Conservation (phyloP, 2,888 invertebrate genomes). For the Siphlonurus alternatus region DNA sequence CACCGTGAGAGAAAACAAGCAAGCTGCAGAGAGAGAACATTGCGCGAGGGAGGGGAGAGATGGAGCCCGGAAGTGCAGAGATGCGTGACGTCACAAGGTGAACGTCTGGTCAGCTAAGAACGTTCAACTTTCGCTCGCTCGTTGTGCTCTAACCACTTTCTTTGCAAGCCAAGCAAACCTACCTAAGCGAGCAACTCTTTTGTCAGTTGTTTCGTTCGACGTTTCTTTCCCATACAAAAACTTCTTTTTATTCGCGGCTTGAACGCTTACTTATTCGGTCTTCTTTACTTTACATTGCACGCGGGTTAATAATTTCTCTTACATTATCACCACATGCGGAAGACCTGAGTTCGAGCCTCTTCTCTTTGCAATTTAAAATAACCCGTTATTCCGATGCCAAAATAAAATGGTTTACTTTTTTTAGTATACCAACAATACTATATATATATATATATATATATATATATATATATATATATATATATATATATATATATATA, state of each 20-base stretch:
- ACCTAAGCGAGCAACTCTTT: background rate
- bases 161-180: background rate
- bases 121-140: background rate
- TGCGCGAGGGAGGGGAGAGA: background rate
- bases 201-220: background rate
- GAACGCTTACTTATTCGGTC: background rate
- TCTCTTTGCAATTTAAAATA: background rate
- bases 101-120: slow-evolving; percentile 3
- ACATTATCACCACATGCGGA: background rate
- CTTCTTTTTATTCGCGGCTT: background rate
- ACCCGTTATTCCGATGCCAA: background rate
- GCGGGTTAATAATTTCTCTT: background rate
- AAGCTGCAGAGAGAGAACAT: background rate
- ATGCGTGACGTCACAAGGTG: slow-evolving; percentile 2
- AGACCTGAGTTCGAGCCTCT: background rate
- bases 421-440: too few species aligned
- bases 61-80: background rate
- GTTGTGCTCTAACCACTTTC: background rate
- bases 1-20: background rate
- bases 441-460: too few species aligned
- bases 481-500: too few species aligned
- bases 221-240: background rate
- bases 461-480: too few species aligned
- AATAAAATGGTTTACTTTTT: too few species aligned
- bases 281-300: background rate